phyloP scores from a whole-genome alignment of 2,888 invertebrate genomes.

The Lingula anatina region DNA sequence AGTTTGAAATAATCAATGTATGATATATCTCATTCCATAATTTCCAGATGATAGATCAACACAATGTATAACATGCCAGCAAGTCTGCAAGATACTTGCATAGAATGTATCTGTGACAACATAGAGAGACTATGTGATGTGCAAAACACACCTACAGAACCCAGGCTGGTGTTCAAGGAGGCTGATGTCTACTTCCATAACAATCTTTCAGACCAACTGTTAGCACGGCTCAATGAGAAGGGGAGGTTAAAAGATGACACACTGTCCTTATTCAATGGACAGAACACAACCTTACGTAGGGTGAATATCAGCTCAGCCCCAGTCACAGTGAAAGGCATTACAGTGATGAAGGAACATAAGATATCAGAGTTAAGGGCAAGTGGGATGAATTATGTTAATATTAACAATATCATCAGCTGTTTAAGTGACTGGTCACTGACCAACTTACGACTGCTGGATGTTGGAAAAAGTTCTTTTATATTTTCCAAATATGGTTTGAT shows the following conservation, averaged over 20 bases:
- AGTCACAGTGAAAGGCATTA: conserved; percentile 60
- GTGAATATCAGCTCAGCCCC: conserved; percentile 61
- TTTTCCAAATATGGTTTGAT: conserved; percentile 60
- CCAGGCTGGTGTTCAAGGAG: conserved; percentile 33
- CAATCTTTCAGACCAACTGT: conserved; percentile 38
- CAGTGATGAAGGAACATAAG: conserved; percentile 62
- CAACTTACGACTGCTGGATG: conserved; percentile 61
- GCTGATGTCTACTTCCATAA: conserved; percentile 39
- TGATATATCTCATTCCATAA: too few relatives aligned
- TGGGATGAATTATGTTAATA: conserved; percentile 57
- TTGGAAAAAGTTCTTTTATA: conserved; percentile 62
- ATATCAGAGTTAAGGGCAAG: conserved; percentile 61
- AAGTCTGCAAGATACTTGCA: conserved; percentile 62
- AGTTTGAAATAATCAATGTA: too few relatives aligned
- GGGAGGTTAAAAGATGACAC: conserved; percentile 61
- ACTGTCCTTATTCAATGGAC: conserved; percentile 60
- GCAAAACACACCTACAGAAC: neutral
- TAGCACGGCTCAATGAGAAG: conserved; percentile 59
- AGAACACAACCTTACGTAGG: conserved; percentile 59
- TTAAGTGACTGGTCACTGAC: conserved; percentile 64
- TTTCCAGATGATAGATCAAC: too few relatives aligned
- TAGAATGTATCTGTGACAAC: conserved; percentile 64
- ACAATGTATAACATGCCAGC: conserved; percentile 62
- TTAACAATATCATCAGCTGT: conserved; percentile 63
- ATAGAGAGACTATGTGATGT: conserved; percentile 57